Conservation (phyloP, 2,888 invertebrate species). For the Neocrepidodera transversa region DNA sequence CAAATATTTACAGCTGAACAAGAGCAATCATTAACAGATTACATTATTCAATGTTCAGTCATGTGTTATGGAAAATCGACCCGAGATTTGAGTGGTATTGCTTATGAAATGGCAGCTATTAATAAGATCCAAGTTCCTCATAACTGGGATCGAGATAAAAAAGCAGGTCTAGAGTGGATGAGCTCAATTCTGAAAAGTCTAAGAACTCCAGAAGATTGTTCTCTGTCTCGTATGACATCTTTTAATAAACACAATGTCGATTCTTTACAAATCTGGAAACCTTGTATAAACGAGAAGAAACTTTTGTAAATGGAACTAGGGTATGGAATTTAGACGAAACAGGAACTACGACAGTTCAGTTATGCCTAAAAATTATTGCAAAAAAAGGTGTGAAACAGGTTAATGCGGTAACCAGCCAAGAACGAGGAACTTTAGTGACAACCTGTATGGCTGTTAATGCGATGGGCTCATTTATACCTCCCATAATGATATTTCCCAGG, state of each 20-base stretch:
- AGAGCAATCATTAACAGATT: neutral
- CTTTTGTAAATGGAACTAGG: neutral
- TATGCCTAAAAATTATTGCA: neutral
- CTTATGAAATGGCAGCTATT: neutral
- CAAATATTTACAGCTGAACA: neutral
- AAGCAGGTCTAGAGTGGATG: neutral
- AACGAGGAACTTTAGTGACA: neutral
- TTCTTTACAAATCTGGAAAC: neutral
- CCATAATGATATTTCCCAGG: slow-evolving; percentile 53
- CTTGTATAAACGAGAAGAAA: neutral
- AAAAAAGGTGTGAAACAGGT: slow-evolving; percentile 4
- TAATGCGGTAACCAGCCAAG: neutral
- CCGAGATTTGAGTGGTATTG: neutral
- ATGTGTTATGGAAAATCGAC: neutral
- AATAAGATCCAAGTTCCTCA: neutral
- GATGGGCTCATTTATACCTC: slow-evolving; percentile 33
- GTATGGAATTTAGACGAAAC: too few species aligned
- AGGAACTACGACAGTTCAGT: neutral
- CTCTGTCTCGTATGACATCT: neutral
- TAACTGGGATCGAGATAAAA: neutral
- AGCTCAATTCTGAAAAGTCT: neutral
- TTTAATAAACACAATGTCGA: neutral
- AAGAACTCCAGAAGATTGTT: neutral
- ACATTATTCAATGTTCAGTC: neutral
- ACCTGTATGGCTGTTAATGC: neutral